Conservation (phyloP, 2,113 vertebrate genomes). For the Xyrauchen texanus region DNA sequence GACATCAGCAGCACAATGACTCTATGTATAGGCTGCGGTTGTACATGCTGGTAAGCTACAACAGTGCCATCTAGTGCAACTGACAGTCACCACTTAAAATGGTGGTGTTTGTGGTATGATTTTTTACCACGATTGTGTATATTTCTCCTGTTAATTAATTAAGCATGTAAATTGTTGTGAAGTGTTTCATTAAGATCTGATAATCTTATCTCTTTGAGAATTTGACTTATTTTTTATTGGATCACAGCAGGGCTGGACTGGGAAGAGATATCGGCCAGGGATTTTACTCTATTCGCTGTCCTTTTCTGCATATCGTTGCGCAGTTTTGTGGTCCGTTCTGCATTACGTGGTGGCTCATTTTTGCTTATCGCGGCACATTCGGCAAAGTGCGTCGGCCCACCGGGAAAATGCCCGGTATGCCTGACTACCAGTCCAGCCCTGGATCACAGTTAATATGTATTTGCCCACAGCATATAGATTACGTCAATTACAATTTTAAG, state of each 20-base stretch:
- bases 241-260: too few species aligned
- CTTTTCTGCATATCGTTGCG: too few species aligned
- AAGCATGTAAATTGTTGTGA: constrained; percentile 28
- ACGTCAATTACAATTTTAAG: neutral
- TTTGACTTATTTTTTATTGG: constrained; percentile 32
- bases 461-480: neutral
- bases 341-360: too few species aligned
- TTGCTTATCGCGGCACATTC: too few species aligned
- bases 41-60: constrained; percentile 50
- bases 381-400: too few species aligned
- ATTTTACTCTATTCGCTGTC: too few species aligned
- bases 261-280: too few species aligned
- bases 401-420: too few species aligned
- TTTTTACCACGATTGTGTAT: neutral
- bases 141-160: constrained; percentile 39
- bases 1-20: constrained; percentile 25
- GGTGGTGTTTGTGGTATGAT: neutral
- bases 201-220: constrained; percentile 31
- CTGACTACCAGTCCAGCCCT: too few species aligned
- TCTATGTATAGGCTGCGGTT: neutral
- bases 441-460: constrained; percentile 19
- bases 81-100: constrained; percentile 10
- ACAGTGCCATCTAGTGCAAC: constrained; percentile 74
- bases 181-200: constrained; percentile 43
- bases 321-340: too few species aligned